Percentiles rank a stretch among this genome's conserved stretches.
phyloP scores from a whole-genome alignment of 2,888 invertebrate species.

The Cylindroiulus punctatus region DNA sequence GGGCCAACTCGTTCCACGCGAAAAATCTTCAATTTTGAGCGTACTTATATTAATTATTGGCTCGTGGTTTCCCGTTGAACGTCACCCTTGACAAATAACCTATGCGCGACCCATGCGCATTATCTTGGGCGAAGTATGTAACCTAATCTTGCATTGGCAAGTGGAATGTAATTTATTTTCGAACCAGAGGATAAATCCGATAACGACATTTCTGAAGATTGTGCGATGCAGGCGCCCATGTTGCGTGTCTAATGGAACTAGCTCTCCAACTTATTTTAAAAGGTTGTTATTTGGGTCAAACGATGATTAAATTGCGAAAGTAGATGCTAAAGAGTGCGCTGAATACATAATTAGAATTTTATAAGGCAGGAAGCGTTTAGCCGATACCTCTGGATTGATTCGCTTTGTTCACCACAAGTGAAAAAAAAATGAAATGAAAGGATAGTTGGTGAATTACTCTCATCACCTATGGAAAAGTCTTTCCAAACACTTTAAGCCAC shows the following conservation, averaged over 20 bases:
- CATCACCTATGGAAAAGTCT: not conserved
- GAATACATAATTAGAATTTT: constrained; percentile 15
- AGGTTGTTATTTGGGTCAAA: constrained; percentile 31
- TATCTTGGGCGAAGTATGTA: not conserved
- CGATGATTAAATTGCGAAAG: constrained; percentile 33
- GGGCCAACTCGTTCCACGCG: not conserved
- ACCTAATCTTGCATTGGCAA: constrained; percentile 29
- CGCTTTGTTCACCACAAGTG: not conserved
- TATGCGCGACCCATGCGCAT: not conserved
- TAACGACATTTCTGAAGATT: constrained; percentile 25
- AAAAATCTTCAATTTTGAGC: not conserved
- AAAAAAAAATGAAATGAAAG: not conserved
- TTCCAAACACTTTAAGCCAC: not conserved
- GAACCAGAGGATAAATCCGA: constrained; percentile 5
- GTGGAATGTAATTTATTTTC: constrained; percentile 33
- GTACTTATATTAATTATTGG: not conserved
- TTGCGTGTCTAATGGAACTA: constrained; percentile 17
- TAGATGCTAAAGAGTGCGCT: constrained; percentile 38
- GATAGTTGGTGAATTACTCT: not conserved
- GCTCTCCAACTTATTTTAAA: constrained; percentile 12
- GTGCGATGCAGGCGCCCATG: not conserved
- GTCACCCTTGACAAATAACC: not conserved
- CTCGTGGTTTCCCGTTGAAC: not conserved
- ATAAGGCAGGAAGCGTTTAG: not conserved
- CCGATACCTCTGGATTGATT: not conserved